phyloP scores from a whole-genome alignment of 1,140 invertebrate species.

The Dufourea novaeangliae region DNA sequence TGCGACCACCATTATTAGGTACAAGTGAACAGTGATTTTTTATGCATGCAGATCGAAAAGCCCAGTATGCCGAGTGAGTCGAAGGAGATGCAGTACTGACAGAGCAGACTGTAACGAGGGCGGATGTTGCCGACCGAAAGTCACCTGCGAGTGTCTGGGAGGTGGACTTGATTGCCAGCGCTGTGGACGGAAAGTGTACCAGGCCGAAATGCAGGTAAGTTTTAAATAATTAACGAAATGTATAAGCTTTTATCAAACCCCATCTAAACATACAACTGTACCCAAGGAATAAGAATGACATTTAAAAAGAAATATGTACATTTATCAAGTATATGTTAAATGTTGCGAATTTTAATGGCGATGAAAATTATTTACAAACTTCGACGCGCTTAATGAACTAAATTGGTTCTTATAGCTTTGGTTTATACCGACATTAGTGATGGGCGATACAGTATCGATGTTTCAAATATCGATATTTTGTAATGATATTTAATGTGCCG shows the following conservation, averaged over 20 bases:
- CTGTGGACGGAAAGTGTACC: slow-evolving; percentile 76
- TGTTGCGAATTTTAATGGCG: too few relatives aligned
- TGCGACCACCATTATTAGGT: background rate
- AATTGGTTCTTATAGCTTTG: too few relatives aligned
- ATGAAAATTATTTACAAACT: too few relatives aligned
- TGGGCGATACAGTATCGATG: too few relatives aligned
- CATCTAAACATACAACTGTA: too few relatives aligned
- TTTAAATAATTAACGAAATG: slow-evolving; percentile 5
- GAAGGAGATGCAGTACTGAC: slow-evolving; percentile 29
- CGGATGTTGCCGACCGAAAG: slow-evolving; percentile 53
- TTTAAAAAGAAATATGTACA: too few relatives aligned
- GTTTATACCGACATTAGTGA: too few relatives aligned
- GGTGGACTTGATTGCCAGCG: slow-evolving; percentile 74
- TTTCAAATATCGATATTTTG: too few relatives aligned
- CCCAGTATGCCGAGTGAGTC: slow-evolving; percentile 32
- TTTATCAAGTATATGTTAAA: too few relatives aligned
- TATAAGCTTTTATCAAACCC: background rate
- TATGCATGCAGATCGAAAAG: slow-evolving; percentile 49
- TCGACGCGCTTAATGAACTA: too few relatives aligned
- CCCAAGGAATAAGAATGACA: too few relatives aligned
- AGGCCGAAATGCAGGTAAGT: slow-evolving; percentile 76
- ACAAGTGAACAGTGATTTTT: slow-evolving; percentile 25
- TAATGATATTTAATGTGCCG: too few relatives aligned
- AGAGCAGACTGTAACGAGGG: slow-evolving; percentile 8
- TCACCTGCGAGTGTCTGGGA: slow-evolving; percentile 71